Evolutionary conservation across 2,888 invertebrate genomes (phyloP), one percentile per base, ranked within the genome.

Genomic region (Trimorus sp.): DNA sequence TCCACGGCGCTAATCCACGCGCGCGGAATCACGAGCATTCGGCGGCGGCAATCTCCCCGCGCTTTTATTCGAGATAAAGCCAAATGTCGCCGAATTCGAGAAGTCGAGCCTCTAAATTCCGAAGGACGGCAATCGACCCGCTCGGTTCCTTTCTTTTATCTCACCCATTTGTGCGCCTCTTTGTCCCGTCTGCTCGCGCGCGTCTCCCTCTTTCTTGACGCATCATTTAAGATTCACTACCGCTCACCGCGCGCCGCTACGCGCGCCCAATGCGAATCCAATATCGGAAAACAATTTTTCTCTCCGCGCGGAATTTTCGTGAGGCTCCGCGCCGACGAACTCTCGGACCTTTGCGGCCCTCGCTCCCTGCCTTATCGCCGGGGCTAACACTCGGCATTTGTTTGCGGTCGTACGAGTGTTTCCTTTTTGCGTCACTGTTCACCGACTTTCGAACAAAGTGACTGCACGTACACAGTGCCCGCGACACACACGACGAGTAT

Each of bases 281-380:
- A 92, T 92, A 93, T 92, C 91, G 92, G 92, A 92, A 93, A 93
- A 92, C 92, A 92, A 92, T 93, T 92, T 92, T 92, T 92, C 92
- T 92, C 92, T 91, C 87, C 79, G 68, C 63, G 83, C 85, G 85
- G 86, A 88, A 87, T 88, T 88, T 87, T 86, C 86, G 85, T 84
- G 78, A 87, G 87, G 40, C 40, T 40, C 86, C 88, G 87, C 86
- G 84, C 6, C 40, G 15, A 7, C 86, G 76, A 85, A 84, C 84
- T 83, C 84, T 86, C 68, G 73, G 83, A 83, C 80, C 60, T 79
- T 78, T 53, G 80, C 63, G 63, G 68, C 70, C 14, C 58, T 74
- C 63, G 49, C 70, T 42, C 42, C 51, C 51, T 63, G 48, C 54
- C 68, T 70, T 77, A 76, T 79, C 75, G 58, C 54, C 65, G 48